These are phyloP conservation scores for Drosophila pseudotakahashii DNA, from an alignment of 2,888 invertebrate genomes.

Conservation along the genomic window DNA sequence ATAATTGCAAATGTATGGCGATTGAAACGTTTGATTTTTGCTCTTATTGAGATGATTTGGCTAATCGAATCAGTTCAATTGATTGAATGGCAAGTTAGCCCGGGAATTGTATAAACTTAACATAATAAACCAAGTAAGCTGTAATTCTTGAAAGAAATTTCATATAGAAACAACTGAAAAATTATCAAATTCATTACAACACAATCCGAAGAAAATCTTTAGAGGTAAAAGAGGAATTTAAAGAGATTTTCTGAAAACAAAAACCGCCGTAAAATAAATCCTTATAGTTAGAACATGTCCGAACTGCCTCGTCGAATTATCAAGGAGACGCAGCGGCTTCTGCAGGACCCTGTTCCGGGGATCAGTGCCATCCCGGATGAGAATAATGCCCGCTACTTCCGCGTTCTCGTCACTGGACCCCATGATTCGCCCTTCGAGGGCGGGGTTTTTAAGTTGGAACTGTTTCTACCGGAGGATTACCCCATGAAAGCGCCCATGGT, in stretches of 20 bases:
- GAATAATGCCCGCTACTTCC: slow-evolving; percentile 98
- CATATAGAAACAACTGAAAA: neutral
- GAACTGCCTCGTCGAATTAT: slow-evolving; percentile 88
- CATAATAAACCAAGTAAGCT: neutral
- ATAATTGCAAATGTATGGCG: slow-evolving; percentile 25
- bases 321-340: slow-evolving; percentile 98
- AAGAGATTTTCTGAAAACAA: neutral
- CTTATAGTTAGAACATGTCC: neutral
- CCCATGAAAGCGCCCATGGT: slow-evolving; percentile 99
- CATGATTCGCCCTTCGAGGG: slow-evolving; percentile 99
- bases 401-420: slow-evolving; percentile 97
- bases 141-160: neutral
- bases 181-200: neutral
- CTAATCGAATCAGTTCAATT: slow-evolving; percentile 12
- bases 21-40: slow-evolving; percentile 34
- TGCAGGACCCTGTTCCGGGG: slow-evolving; percentile 99
- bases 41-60: slow-evolving; percentile 17
- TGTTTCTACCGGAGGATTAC: slow-evolving; percentile 99
- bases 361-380: slow-evolving; percentile 99
- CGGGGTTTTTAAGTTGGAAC: slow-evolving; percentile 98
- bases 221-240: neutral
- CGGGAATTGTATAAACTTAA: neutral
- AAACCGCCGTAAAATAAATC: neutral
- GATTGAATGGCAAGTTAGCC: neutral
- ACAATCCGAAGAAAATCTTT: neutral